Evolutionary conservation across 1,140 invertebrate species (phyloP).

Genomic region (Periplaneta americana): DNA sequence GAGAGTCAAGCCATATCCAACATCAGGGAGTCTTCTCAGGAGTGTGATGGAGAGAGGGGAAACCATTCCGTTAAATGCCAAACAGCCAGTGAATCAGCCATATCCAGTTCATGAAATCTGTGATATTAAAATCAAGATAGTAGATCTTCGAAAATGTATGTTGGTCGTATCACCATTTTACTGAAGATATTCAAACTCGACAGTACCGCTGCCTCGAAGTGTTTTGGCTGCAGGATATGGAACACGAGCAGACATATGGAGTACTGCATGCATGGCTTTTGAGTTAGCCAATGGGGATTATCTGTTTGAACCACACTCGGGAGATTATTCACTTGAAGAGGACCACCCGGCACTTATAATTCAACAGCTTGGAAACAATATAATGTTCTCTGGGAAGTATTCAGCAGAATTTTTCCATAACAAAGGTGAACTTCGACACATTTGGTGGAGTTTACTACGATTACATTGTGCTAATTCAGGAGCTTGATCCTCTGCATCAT

Average conservation of each 20-base stretch:
- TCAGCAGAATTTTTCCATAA: constrained; percentile 92
- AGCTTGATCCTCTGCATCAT: too few relatives aligned
- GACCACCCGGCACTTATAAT: constrained; percentile 99
- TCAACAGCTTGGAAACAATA: constrained; percentile 85
- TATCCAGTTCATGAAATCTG: constrained; percentile 82
- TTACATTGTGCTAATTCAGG: too few relatives aligned
- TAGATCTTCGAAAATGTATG: too few relatives aligned
- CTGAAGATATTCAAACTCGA: constrained; percentile 72
- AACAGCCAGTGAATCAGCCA: background rate
- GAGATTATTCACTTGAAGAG: constrained; percentile 88
- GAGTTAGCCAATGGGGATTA: too few relatives aligned
- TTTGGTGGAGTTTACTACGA: too few relatives aligned
- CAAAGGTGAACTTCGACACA: constrained; percentile 85
- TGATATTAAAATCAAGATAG: constrained; percentile 89
- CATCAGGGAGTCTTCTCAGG: background rate
- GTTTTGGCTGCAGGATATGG: constrained; percentile 66
- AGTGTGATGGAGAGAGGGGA: constrained; percentile 1
- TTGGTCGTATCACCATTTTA: constrained; percentile 71
- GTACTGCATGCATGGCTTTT: constrained; percentile 75
- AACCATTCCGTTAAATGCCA: too few relatives aligned
- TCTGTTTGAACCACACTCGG: too few relatives aligned
- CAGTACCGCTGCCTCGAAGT: constrained; percentile 73
- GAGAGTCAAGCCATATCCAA: constrained; percentile 20
- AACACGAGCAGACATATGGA: constrained; percentile 71
- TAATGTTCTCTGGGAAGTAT: constrained; percentile 87